Base-by-base conservation (phyloP, 2,888 invertebrate genomes). In the Abrostola triplasia region DNA sequence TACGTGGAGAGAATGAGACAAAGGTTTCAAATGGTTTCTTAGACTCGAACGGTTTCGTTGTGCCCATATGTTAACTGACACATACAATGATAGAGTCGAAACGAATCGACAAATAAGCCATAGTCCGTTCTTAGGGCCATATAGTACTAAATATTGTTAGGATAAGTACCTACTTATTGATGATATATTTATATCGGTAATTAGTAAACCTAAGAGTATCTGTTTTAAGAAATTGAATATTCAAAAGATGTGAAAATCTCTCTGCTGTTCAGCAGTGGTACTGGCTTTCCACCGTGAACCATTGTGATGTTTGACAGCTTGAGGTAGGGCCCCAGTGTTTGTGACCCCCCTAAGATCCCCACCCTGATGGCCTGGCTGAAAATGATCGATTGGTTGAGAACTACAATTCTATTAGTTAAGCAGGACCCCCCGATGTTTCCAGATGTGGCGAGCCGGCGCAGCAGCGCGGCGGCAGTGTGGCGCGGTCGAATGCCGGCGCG, bases 371-470 rank as follows among this genome's bases (percentile, higher is more conserved):
- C 79, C 79, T 79, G 77, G 79, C 71, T 73, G 67, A 49, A 54
- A 50, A 36, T 6, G 64, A 37, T 44, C 50, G 44, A 35, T 59
- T 64, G 64, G 36, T 63, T 64, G 13, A 55, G 66, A 68, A 70
- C 63, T 48, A 35, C 24, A 49, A 66, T 70, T 38, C 54, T 59
- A 67, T 61, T 49, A 49, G 49, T 66, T 62, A 66, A 67, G 57
- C 65, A 80, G 77, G 44, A 38, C 36, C 52, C 37, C 47, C 56
- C 24, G 37, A 63, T 59, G 62, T 67, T 91, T 92, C 24, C 92
- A 94, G 93, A 86, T 47, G 88, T 88, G 92, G 91, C 92, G 92
- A 86, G 90, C 73, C 82, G 85, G 85, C 83, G 86, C 80, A 82
- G 82, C 64, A 74, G 75, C 79, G 88, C 79, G 78, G 83, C 74